Base-by-base conservation (phyloP, 2,797 vertebrate genomes). In the Aplochiton taeniatus region DNA sequence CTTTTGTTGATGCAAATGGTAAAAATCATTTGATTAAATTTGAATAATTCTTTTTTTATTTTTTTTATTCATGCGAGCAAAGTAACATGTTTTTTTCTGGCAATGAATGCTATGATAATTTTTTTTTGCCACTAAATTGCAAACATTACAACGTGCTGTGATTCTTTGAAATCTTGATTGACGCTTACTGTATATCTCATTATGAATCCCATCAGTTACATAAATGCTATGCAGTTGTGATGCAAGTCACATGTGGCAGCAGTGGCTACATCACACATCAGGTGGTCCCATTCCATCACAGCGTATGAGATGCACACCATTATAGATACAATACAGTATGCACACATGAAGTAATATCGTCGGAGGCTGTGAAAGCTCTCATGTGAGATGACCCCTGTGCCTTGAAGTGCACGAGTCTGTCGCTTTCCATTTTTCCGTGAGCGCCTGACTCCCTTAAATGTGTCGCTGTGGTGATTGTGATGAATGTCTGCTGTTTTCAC, bases 1-100 rank as follows among this genome's bases (percentile, higher is more conserved):
- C 73, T 61, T n/a, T 78, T 70, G 52, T 66, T 46, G 73, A 75
- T 75, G 58, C 76, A 74, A 65, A 68, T 56, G 73, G 54, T 41
- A 53, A 61, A 42, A 61, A 56, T 72, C 45, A 82, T 81, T 79
- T 64, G 56, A 79, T 80, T 54, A 18, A 14, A 48, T n/a, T 31
- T 31, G 6, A 31, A 10, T 48, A 48, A 48, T 11, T 48, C 9
- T 48, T 48, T 48, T 48, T 48, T 14, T 3, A 4, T 48, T 48
- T 48, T 48, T 48, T 11, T 8, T 4, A 48, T 3, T 11, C 46
- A 31, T 31, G 31, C 31, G 6, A 31, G 31, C 31, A 31, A 31
- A 31, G n/a, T 31, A 31, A 31, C 31, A 6, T 31, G 31, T 31
- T 31, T 31, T 31, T 31, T 31, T 3, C 31, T 6, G 6, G 31